Evolutionary conservation across 2,888 invertebrate species (phyloP).

Genomic region (Orthonevra nobilis): DNA sequence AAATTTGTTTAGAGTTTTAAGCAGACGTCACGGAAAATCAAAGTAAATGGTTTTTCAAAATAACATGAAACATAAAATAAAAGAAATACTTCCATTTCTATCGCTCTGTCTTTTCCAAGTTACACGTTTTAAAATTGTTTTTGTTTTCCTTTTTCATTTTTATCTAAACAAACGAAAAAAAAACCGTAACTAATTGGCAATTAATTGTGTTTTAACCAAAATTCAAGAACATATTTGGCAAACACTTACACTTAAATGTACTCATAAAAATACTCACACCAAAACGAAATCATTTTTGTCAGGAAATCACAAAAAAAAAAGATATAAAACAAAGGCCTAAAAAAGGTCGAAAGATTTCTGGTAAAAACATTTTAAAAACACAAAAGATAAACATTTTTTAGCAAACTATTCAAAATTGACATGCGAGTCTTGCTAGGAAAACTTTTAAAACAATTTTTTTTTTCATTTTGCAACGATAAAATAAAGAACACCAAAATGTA

Average conservation of each 20-base stretch:
- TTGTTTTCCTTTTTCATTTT: conserved; percentile 22
- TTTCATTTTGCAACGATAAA: conserved; percentile 7
- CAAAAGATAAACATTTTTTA: neutral
- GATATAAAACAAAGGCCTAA: conserved; percentile 1
- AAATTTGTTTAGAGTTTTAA: conserved; percentile 38
- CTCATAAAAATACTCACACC: conserved; percentile 4
- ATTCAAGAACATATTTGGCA: conserved; percentile 49
- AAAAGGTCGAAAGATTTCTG: conserved; percentile 11
- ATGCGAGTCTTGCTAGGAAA: too few relatives aligned
- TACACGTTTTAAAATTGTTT: conserved; percentile 39
- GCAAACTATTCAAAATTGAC: conserved; percentile 3
- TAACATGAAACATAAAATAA: neutral
- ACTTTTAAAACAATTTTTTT: neutral
- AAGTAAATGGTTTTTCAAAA: too few relatives aligned
- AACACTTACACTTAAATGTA: conserved; percentile 20
- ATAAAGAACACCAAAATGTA: neutral
- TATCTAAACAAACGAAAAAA: too few relatives aligned
- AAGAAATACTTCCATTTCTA: conserved; percentile 30
- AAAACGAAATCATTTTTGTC: neutral
- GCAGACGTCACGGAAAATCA: neutral
- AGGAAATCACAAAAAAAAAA: neutral
- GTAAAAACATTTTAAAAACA: neutral
- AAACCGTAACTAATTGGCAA: conserved; percentile 68
- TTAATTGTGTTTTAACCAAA: conserved; percentile 62
- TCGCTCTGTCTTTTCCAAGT: conserved; percentile 41